Conservation (phyloP, 2,113 vertebrate species). For the Sinocyclocheilus anshuiensis region DNA sequence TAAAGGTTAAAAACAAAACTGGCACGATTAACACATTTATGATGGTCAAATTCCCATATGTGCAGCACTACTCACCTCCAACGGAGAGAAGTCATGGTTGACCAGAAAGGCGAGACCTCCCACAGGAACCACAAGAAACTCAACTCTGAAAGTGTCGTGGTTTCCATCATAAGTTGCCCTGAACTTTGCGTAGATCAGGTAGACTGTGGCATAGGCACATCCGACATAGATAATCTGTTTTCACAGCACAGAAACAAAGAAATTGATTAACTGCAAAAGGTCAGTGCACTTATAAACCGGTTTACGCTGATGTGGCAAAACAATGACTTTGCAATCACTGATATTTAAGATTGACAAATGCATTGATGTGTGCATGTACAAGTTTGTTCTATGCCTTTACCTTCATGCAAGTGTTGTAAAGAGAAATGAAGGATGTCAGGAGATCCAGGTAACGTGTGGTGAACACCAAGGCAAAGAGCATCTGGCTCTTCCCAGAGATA, state of each 20-base stretch:
- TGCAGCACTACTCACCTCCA: slow-evolving; percentile 80
- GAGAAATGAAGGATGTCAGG: slow-evolving; percentile 94
- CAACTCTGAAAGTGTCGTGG: slow-evolving; percentile 95
- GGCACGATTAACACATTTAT: too few species aligned
- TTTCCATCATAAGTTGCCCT: slow-evolving; percentile 98
- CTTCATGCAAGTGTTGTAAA: slow-evolving; percentile 99
- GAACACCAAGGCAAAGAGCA: slow-evolving; percentile 97
- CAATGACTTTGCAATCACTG: background rate
- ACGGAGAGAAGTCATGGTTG: slow-evolving; percentile 94
- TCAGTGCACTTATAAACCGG: too few species aligned
- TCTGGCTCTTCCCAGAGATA: slow-evolving; percentile 99
- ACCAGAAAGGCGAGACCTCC: slow-evolving; percentile 93
- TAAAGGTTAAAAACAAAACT: too few species aligned
- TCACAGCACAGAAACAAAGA: background rate
- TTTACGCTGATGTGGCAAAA: background rate
- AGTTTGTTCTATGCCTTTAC: slow-evolving; percentile 66
- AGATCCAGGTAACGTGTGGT: slow-evolving; percentile 98
- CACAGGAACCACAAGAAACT: slow-evolving; percentile 95
- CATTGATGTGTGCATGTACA: background rate
- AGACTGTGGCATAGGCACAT: slow-evolving; percentile 91
- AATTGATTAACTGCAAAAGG: background rate
- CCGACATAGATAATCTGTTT: slow-evolving; percentile 93
- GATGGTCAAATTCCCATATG: background rate
- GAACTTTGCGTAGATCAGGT: slow-evolving; percentile 96
- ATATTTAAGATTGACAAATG: background rate